Conservation (phyloP, 2,888 invertebrate genomes). For the Drosophila subsilvestris region DNA sequence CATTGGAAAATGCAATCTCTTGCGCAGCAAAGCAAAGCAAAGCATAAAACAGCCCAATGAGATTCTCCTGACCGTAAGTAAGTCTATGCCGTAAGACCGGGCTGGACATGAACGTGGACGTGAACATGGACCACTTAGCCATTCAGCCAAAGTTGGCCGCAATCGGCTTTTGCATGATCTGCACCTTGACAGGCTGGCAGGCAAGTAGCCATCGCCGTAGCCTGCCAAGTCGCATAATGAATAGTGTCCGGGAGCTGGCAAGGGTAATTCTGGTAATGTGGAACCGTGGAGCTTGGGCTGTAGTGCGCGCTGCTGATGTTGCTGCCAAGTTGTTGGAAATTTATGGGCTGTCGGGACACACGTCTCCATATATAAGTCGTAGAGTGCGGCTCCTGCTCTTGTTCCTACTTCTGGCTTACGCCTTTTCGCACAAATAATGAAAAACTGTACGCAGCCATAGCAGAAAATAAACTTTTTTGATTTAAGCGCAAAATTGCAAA, state of each 20-base stretch:
- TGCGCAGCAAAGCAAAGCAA: conserved; percentile 10
- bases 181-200: conserved; percentile 54
- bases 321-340: conserved; percentile 54
- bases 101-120: not conserved
- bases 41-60: conserved; percentile 7
- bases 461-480: conserved; percentile 55
- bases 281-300: conserved; percentile 6
- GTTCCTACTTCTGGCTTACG: conserved; percentile 7
- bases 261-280: conserved; percentile 52
- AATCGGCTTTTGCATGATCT: conserved; percentile 37
- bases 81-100: conserved; percentile 3
- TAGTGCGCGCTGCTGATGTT: conserved; percentile 4
- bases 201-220: conserved; percentile 49
- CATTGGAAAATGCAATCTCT: conserved; percentile 34
- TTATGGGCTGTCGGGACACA: conserved; percentile 51
- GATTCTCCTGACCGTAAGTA: conserved; percentile 20
- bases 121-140: conserved; percentile 41
- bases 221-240: conserved; percentile 69
- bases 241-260: conserved; percentile 54
- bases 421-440: conserved; percentile 62
- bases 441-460: conserved; percentile 49
- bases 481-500: conserved; percentile 58
- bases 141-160: conserved; percentile 35
- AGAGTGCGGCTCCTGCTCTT: not conserved
- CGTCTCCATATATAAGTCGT: conserved; percentile 32